Evolutionary conservation across 2,888 invertebrate genomes (phyloP), one percentile per base, ranked within the genome.

Genomic region (Lampropteryx suffumata): DNA sequence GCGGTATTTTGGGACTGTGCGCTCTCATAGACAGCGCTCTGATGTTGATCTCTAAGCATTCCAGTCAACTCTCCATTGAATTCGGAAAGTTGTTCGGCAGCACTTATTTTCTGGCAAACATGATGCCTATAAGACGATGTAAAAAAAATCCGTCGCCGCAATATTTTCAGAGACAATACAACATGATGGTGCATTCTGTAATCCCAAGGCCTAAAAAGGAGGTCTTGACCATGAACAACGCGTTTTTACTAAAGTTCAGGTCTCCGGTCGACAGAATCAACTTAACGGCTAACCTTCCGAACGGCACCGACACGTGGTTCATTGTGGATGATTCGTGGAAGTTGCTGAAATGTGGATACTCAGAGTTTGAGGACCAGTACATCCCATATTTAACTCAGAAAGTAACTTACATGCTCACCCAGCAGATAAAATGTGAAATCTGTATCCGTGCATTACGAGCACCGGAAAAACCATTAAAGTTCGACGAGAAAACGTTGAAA

Each of bases 21-120:
- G 24, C 26, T 1, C 12, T 46, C n/a, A 46, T 46, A 13, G 45
- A 46, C 37, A 46, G 45, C 11, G 26, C 45, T 0, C 30, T 46
- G 8, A 32, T 32, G 37, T 8, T 46, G 4, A 27, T 46, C 4
- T 17, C 5, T 4, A 32, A 30, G 27, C n/a, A 37, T 27, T 26
- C 32, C 8, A 26, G n/a, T 14, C 11, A 30, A 14, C 8, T 34
- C 0, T 13, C 8, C 3, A 26, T 45, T 9, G 1, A 37, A 11
- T 46, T 46, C 17, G 37, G 45, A 2, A 46, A 37, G 8, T 37
- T 46, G 6, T 10, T 39, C 10, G 27, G 32, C 1, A 32, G 32
- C 13, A 14, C 26, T 10, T 37, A 32, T 14, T 46, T 37, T 32
- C 14, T 46, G 6, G 32, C 37, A 17, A 46, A 46, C 27, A 8